Evolutionary conservation across 2,113 vertebrate species (phyloP), one percentile per base, ranked within the genome.

Genomic region (Ceratotherium simum): DNA sequence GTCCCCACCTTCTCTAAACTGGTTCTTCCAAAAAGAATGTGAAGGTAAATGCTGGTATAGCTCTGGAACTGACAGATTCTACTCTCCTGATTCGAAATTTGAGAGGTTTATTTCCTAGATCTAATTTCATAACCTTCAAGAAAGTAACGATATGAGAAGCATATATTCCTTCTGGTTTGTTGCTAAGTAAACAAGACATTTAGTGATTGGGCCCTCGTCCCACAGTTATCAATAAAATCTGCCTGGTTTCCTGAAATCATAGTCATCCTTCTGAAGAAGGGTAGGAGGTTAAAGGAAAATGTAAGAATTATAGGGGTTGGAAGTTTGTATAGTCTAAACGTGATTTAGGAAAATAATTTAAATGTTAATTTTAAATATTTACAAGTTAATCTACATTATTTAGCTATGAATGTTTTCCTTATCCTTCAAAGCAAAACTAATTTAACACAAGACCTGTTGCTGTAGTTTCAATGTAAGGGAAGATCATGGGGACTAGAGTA

Each of bases 21-120:
- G 62, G 93, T 70, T 75, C 48, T 73, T 93, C 25, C 29, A 73
- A 64, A 56, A 93, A 92, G 36, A 97, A 92, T 60, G 48, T 65
- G 83, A 91, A 76, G 58, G 70, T 64, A 82, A 93, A 90, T 86
- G 72, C 60, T 82, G 33, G 33, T 58, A 48, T 82, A 84, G 42
- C 70, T 72, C 58, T 73, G 51, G 9, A 92, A 87, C 0, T 58
- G 65, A 58, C 5, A 84, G 36, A 86, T 33, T 65, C 51, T 95
- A 20, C 10, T 89, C n/a, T 85, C 46, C 58, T 93, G 64, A 27
- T 79, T 76, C 92, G 10, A 54, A 87, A 87, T 56, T 93, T 69
- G 17, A 91, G 64, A 60, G 46, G 0, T 25, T 60, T 89, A 54
- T 42, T 0, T 1, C 12, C 75, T 86, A n/a, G 21, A 48, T 58